These are phyloP conservation scores for Pedicia rivosa DNA, from an alignment of 2,888 invertebrate species.

Conservation along the genomic window DNA sequence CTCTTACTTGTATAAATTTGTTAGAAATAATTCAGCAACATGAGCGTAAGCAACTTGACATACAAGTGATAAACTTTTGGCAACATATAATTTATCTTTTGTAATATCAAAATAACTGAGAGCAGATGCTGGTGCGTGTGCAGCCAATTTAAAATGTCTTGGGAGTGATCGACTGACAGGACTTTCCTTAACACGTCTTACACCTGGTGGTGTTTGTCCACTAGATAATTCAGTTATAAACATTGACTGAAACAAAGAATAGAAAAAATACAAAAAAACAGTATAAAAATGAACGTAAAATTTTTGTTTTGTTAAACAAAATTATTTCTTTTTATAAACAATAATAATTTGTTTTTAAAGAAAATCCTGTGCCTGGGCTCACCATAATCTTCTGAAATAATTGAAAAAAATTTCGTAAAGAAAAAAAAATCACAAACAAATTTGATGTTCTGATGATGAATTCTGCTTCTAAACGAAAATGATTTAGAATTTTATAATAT, in stretches of 20 bases:
- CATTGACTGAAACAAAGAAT: slow-evolving; percentile 49
- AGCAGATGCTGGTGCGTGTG: slow-evolving; percentile 58
- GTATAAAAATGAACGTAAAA: no score
- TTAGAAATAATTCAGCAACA: slow-evolving; percentile 72
- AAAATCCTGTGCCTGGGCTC: no score
- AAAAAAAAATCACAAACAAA: no score
- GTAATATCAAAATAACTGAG: slow-evolving; percentile 81
- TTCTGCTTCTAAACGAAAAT: no score
- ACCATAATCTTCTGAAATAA: no score
- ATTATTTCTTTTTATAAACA: no score
- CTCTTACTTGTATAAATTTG: slow-evolving; percentile 72
- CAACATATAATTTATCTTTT: slow-evolving; percentile 88
- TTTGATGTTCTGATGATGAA: no score
- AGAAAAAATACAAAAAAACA: slow-evolving; percentile 2
- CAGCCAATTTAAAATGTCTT: slow-evolving; percentile 72
- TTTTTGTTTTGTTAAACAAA: no score
- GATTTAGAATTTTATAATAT: no score
- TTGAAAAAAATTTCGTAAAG: no score
- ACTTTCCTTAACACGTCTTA: slow-evolving; percentile 45
- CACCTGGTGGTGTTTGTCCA: slow-evolving; percentile 49
- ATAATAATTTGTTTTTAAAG: no score
- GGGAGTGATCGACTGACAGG: slow-evolving; percentile 73
- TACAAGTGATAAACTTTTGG: slow-evolving; percentile 87
- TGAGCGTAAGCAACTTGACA: slow-evolving; percentile 83
- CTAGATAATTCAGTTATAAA: slow-evolving; percentile 79